Evolutionary conservation across 2,113 vertebrate species (phyloP), one percentile per base, ranked within the genome.

Genomic region (Talpa occidentalis): DNA sequence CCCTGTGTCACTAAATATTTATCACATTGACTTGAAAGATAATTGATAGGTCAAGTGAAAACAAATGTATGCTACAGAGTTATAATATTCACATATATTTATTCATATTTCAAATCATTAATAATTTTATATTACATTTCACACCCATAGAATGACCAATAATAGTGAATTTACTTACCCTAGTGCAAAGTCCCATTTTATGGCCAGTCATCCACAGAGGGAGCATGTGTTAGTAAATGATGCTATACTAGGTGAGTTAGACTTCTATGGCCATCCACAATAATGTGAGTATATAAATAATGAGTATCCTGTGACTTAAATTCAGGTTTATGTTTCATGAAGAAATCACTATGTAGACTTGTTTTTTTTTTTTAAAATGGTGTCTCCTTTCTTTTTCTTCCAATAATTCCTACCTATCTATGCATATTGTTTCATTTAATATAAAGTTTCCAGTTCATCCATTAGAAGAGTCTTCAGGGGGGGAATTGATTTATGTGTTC

Each of bases 141-240:
- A 32, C 54, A 73, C 12, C 10, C 5, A 56, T 84, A 85, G n/a
- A 85, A 40, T 52, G 15, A 52, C 26, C 56, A 66, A 73, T 5
- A 67, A 74, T 22, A 74, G 42, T 69, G 52, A 90, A 87, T 69
- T 69, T n/a, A 7, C 91, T 59, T 76, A 87, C 5, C 2, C 37
- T 35, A 7, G 16, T 8, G 37, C 5, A 15, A 28, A 7, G 1
- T 79, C 47, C 76, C n/a, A n/a, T n/a, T n/a, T n/a, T n/a, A n/a
- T n/a, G n/a, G n/a, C n/a, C n/a, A n/a, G n/a, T n/a, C n/a, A n/a
- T n/a, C 94, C 94, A 52, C 76, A 95, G 95, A 95, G 74, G 83
- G 88, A 94, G 94, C 35, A 89, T 19, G 69, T 73, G 78, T 40
- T 85, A 93, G 21, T 91, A 80, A 88, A 95, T 84, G 26, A 44